A percentile compares a stretch with the other conserved stretches of the same genome.
Conservation (phyloP, 2,888 invertebrate genomes). For the Eurytoma adleriae region DNA sequence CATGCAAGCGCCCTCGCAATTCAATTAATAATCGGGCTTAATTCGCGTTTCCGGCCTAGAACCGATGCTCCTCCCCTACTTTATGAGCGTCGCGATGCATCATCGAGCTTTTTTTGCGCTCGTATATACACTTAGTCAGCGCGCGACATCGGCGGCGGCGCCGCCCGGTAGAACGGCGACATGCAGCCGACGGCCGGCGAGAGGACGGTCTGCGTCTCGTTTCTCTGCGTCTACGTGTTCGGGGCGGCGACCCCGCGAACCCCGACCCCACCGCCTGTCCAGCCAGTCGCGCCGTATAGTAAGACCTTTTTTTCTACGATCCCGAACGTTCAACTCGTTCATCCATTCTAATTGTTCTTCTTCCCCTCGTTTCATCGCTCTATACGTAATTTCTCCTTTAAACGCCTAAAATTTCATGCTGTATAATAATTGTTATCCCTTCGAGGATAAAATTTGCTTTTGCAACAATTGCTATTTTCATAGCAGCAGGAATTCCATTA, state of each 20-base stretch:
- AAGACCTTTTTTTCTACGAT: too few relatives aligned
- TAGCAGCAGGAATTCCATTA: too few relatives aligned
- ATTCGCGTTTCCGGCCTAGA: conserved; percentile 48
- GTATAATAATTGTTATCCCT: too few relatives aligned
- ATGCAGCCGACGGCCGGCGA: conserved; percentile 57
- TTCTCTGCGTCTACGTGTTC: conserved; percentile 71
- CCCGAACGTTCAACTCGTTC: too few relatives aligned
- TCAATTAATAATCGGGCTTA: conserved; percentile 53
- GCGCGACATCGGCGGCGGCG: conserved; percentile 13
- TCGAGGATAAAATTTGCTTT: too few relatives aligned
- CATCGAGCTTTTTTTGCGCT: neutral
- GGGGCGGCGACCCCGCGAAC: conserved; percentile 58
- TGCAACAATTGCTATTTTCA: too few relatives aligned
- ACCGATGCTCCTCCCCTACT: neutral
- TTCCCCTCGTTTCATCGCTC: too few relatives aligned
- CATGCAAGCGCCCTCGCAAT: conserved; percentile 31
- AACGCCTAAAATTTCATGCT: too few relatives aligned
- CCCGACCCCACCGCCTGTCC: neutral
- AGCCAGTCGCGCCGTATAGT: neutral
- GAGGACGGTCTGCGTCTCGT: conserved; percentile 71
- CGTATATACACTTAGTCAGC: neutral
- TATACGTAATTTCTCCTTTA: too few relatives aligned
- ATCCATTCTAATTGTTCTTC: too few relatives aligned
- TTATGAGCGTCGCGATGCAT: conserved; percentile 8
- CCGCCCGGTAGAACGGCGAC: neutral